A percentile compares a stretch with the other conserved stretches of the same genome.
phyloP scores from a whole-genome alignment of 2,113 vertebrate species.

The Gymnorhina tibicen region DNA sequence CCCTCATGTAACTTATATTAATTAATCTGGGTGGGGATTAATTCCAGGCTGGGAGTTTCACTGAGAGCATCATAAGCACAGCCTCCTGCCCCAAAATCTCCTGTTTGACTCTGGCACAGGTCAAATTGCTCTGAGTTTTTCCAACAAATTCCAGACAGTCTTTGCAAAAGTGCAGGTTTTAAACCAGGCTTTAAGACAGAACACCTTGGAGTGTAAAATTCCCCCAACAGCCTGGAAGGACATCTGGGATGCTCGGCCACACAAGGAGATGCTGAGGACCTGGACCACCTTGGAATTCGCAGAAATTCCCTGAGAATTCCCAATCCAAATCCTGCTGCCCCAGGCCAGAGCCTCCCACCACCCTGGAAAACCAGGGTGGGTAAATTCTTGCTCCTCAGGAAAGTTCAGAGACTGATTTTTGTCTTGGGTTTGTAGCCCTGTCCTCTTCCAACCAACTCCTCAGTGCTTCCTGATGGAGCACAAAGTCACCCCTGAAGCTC shows the following conservation, averaged over 20 bases:
- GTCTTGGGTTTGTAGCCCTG: neutral
- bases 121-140: neutral
- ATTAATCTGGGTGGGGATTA: neutral
- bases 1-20: neutral
- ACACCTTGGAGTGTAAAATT: neutral
- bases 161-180: accelerated
- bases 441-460: neutral
- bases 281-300: neutral
- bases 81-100: neutral
- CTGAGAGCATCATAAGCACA: neutral
- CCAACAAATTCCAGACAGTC: neutral
- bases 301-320: neutral
- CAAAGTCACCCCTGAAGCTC: neutral
- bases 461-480: neutral
- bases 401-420: neutral
- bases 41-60: neutral
- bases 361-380: neutral
- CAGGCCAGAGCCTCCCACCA: neutral
- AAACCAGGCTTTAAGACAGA: neutral
- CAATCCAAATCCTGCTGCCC: accelerated
- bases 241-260: neutral
- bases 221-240: accelerated
- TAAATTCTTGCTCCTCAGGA: neutral
- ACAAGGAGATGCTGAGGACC: neutral
- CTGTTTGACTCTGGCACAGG: neutral